Conservation (phyloP, 2,113 vertebrate species). For the Aix galericulata region DNA sequence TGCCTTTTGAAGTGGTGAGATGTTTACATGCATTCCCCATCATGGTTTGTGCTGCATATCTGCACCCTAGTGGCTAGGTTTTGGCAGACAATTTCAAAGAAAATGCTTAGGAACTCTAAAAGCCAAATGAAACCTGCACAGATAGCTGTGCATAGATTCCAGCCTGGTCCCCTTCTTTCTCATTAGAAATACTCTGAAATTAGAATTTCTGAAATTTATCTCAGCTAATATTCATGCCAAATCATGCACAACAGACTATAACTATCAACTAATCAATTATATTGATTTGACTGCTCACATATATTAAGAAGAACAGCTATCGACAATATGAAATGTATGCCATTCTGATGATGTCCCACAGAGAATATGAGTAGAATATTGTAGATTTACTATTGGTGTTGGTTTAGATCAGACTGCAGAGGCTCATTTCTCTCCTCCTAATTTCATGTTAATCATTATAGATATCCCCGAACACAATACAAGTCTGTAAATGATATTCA, state of each 20-base stretch:
- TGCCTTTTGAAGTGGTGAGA: neutral
- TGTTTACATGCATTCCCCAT: neutral
- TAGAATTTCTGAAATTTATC: neutral
- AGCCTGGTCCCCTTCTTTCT: neutral
- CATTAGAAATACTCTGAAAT: neutral
- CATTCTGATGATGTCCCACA: neutral
- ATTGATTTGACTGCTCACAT: neutral
- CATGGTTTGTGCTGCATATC: slow-evolving; percentile 38
- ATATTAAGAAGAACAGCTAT: neutral
- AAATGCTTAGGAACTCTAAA: neutral
- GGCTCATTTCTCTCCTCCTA: neutral
- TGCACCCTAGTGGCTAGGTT: slow-evolving; percentile 55
- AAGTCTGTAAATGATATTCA: neutral
- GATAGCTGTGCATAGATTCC: neutral
- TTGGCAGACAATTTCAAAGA: neutral
- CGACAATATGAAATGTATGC: neutral
- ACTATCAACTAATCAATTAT: neutral
- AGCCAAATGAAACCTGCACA: neutral
- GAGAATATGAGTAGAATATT: neutral
- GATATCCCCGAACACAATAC: neutral
- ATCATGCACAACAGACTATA: neutral
- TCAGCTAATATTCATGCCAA: neutral
- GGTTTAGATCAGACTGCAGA: neutral
- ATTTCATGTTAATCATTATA: neutral
- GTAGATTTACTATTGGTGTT: neutral